A percentile compares a stretch with the other conserved stretches of the same genome.
These are phyloP conservation scores for Elaeidobius kamerunicus DNA, from an alignment of 2,888 invertebrate genomes.

Conservation along the genomic window DNA sequence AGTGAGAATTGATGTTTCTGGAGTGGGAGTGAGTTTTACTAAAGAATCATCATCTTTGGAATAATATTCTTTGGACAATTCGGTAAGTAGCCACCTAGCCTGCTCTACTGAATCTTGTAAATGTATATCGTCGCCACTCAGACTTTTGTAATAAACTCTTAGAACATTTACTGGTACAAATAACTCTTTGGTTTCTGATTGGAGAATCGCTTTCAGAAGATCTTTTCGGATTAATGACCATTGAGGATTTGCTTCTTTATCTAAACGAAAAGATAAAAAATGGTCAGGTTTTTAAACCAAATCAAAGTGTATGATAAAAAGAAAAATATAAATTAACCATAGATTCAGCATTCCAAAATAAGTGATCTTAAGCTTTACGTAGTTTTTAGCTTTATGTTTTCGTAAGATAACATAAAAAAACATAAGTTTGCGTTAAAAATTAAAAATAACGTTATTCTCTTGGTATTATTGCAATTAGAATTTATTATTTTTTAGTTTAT, in stretches of 20 bases:
- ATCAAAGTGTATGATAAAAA: too few species aligned
- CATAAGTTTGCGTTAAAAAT: too few species aligned
- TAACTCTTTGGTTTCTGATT: constrained; percentile 44
- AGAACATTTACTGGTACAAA: constrained; percentile 46
- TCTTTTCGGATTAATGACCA: constrained; percentile 47
- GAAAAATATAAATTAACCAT: too few species aligned
- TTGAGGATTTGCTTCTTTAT: constrained; percentile 39
- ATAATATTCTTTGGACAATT: constrained; percentile 43
- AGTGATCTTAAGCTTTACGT: too few species aligned
- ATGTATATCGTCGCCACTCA: constrained; percentile 42
- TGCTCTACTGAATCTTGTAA: constrained; percentile 42
- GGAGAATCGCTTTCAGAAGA: constrained; percentile 44
- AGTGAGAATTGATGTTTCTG: constrained; percentile 32
- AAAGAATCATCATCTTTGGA: constrained; percentile 43
- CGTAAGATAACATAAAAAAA: too few species aligned
- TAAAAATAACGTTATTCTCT: too few species aligned
- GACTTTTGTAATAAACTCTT: constrained; percentile 46
- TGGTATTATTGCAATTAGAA: too few species aligned
- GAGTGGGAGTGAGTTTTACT: constrained; percentile 34
- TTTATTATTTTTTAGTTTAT: too few species aligned
- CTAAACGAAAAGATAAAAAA: constrained; percentile 17
- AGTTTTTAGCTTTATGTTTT: too few species aligned
- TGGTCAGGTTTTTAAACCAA: too few species aligned
- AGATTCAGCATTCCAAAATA: too few species aligned
- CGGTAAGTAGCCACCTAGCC: constrained; percentile 46